phyloP scores from a whole-genome alignment of 2,888 invertebrate species.

The Himalopsyche japonica region DNA sequence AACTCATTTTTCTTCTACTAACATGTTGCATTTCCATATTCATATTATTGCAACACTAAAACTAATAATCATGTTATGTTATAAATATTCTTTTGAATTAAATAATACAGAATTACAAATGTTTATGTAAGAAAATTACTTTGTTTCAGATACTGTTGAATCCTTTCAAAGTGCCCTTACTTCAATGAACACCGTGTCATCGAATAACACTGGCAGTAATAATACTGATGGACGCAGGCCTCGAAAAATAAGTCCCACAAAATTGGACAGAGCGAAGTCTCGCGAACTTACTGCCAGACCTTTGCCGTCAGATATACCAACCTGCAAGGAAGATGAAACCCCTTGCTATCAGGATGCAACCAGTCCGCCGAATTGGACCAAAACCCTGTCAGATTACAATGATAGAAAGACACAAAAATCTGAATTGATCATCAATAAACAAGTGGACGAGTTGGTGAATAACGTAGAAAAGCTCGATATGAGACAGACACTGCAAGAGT shows the following conservation, averaged over 20 bases:
- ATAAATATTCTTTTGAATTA: too few species aligned
- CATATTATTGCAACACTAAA: too few species aligned
- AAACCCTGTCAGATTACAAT: conserved; percentile 49
- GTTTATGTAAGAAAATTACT: conserved; percentile 1
- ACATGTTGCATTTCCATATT: too few species aligned
- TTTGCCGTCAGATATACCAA: conserved; percentile 53
- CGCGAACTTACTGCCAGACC: conserved; percentile 62
- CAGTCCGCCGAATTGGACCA: conserved; percentile 56
- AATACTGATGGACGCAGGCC: conserved; percentile 44
- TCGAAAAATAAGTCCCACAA: conserved; percentile 48
- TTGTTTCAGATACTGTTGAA: conserved; percentile 59
- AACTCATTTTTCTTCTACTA: too few species aligned
- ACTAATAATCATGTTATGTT: too few species aligned
- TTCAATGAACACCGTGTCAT: conserved; percentile 45
- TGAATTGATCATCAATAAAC: conserved; percentile 44
- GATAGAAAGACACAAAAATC: conserved; percentile 10
- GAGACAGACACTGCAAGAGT: conserved; percentile 51
- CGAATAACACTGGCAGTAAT: conserved; percentile 42
- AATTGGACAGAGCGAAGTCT: conserved; percentile 62
- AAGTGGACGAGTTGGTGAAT: conserved; percentile 36
- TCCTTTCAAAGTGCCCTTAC: conserved; percentile 55
- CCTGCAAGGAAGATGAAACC: conserved; percentile 58
- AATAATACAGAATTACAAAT: too few species aligned
- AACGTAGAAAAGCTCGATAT: conserved; percentile 49
- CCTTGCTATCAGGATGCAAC: conserved; percentile 56